These are phyloP conservation scores for Xenopus petersii DNA, from an alignment of 2,797 vertebrate genomes.

Conservation along the genomic window DNA sequence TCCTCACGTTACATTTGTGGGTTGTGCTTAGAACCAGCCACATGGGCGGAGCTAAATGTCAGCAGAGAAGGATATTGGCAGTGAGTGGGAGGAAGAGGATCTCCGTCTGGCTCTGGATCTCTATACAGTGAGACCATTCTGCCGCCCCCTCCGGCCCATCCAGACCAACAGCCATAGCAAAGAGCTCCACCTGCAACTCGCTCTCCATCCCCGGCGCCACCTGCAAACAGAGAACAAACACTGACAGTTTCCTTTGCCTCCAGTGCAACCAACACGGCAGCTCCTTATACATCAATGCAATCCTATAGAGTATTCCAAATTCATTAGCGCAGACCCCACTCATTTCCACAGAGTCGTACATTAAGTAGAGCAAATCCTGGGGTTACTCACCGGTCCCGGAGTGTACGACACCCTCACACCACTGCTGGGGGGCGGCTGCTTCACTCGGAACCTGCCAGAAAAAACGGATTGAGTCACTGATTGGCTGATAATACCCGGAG, in stretches of 20 bases:
- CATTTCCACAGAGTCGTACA: too few species aligned
- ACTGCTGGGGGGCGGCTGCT: neutral
- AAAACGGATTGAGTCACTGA: neutral
- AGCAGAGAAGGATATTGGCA: conserved; percentile 82
- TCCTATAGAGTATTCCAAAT: too few species aligned
- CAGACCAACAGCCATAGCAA: conserved; percentile 62
- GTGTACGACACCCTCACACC: neutral
- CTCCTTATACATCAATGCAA: too few species aligned
- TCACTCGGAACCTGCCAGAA: neutral
- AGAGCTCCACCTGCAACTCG: conserved; percentile 76
- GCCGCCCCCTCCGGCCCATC: conserved; percentile 49
- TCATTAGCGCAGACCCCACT: too few species aligned
- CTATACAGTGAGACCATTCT: conserved; percentile 67
- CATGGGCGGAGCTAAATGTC: too few species aligned
- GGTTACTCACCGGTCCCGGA: neutral
- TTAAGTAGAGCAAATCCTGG: neutral
- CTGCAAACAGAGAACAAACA: conserved; percentile 53
- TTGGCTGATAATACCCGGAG: too few species aligned
- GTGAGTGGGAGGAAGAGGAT: conserved; percentile 77
- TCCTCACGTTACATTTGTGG: too few species aligned
- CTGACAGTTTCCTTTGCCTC: too few species aligned
- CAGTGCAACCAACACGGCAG: too few species aligned
- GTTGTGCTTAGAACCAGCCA: neutral
- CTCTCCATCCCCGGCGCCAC: conserved; percentile 81
- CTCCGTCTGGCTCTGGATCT: conserved; percentile 79